A percentile compares a stretch with the other conserved stretches of the same genome.
Conservation (phyloP, 1,140 invertebrate species). For the Ceratoteleas bidentatus region DNA sequence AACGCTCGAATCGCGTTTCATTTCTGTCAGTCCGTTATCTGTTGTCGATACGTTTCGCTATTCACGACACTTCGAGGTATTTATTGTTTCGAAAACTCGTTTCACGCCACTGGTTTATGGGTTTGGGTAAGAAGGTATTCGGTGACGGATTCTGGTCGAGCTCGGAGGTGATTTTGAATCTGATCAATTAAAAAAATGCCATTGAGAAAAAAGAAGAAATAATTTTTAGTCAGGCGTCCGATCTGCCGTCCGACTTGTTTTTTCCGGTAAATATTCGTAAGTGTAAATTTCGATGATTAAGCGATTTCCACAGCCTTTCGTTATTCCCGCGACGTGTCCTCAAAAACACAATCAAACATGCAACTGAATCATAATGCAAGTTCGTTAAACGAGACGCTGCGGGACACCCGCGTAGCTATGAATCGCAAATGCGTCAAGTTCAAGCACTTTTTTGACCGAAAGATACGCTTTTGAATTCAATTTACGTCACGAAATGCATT, state of each 20-base stretch:
- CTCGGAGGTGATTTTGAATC: too few relatives aligned
- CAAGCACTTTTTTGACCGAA: slow-evolving; percentile 38
- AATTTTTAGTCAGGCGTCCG: too few relatives aligned
- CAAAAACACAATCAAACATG: background rate
- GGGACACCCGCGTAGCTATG: slow-evolving; percentile 11
- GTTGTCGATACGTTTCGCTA: slow-evolving; percentile 29
- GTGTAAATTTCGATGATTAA: too few relatives aligned
- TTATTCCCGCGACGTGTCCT: background rate
- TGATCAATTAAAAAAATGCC: too few relatives aligned
- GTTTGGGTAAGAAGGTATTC: background rate
- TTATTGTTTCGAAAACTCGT: slow-evolving; percentile 20
- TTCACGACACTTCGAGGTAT: background rate
- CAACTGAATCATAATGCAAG: background rate
- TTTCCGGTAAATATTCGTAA: too few relatives aligned
- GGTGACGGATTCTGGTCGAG: background rate
- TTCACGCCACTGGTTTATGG: background rate
- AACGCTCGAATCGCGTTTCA: slow-evolving; percentile 39
- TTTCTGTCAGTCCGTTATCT: slow-evolving; percentile 38
- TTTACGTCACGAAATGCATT: slow-evolving; percentile 25
- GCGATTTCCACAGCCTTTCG: too few relatives aligned
- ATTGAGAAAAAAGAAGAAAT: too few relatives aligned
- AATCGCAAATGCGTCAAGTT: slow-evolving; percentile 44
- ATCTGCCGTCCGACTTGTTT: too few relatives aligned
- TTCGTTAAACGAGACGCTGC: background rate
- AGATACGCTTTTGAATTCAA: slow-evolving; percentile 50